Evolutionary conservation across 2,888 invertebrate species (phyloP), one percentile per base, ranked within the genome.

Genomic region (Mactromeris polynyma): DNA sequence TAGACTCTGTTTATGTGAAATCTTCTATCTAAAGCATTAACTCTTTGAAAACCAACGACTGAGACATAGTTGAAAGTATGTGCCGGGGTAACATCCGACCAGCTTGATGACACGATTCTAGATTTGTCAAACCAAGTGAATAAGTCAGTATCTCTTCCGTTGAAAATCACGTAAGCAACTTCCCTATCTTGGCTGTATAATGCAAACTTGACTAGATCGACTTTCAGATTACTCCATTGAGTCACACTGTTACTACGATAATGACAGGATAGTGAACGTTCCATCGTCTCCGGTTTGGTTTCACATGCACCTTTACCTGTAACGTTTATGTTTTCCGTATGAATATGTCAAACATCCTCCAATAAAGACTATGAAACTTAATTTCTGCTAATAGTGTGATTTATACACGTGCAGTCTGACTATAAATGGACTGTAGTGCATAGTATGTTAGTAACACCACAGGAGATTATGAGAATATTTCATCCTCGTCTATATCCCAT

Each of bases 101-200:
- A 86, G 33, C 40, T 81, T 2, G 85, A 86, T 9, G 19, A 6
- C 11, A 58, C 31, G 17, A 86, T 64, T 11, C 69, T 58, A 17
- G 31, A 9, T 19, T 58, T 69, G 46, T 86, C 81, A 46, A 88
- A 88, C 88, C 88, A 88, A 31, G 38, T 64, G 36, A 40, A 73
- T 9, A 36, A 40, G 21, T 46, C 42, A 26, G 54, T 58, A 2
- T 81, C 85, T 11, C 0, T 21, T 1, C 81, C 81, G 46, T 88
- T 54, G 77, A 88, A 88, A 19, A 88, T 36, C 31, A 88, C 38
- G 42, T 38, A 69, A 21, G 77, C 88, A 38, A 88, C 88, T 64
- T 88, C 88, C 26, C 58, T 42, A 0, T 42, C 64, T 31, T 78
- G 42, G 2, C 81, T 73, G 31, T 64, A 84, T 2, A 84, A 69